These are phyloP conservation scores for Stenotaenia linearis DNA, from an alignment of 2,888 invertebrate genomes.

Conservation along the genomic window DNA sequence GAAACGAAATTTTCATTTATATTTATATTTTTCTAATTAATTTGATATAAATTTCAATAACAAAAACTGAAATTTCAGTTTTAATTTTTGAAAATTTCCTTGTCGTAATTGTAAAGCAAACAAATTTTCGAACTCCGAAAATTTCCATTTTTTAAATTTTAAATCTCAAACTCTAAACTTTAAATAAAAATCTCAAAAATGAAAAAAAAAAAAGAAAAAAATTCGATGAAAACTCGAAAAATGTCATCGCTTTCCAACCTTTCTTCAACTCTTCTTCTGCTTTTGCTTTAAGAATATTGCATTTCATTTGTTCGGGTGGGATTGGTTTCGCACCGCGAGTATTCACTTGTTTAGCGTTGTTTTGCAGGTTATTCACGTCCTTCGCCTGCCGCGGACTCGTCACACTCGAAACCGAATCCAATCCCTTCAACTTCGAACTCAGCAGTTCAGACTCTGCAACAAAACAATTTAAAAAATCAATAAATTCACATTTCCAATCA, in stretches of 20 bases:
- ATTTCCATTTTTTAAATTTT: slow-evolving; percentile 12
- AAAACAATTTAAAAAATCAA: slow-evolving; percentile 15
- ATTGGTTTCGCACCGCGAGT: slow-evolving; percentile 55
- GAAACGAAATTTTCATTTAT: too few species aligned
- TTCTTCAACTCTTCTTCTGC: slow-evolving; percentile 59
- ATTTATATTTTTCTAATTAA: too few species aligned
- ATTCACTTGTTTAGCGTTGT: slow-evolving; percentile 44
- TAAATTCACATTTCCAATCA: neutral
- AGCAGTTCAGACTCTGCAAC: slow-evolving; percentile 37
- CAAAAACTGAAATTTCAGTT: too few species aligned
- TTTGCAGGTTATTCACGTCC: slow-evolving; percentile 48
- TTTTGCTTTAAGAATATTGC: slow-evolving; percentile 84
- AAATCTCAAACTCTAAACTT: neutral
- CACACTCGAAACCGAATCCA: slow-evolving; percentile 41
- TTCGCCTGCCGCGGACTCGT: slow-evolving; percentile 38
- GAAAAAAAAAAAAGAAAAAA: neutral
- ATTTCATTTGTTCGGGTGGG: slow-evolving; percentile 86
- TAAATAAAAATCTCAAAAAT: neutral
- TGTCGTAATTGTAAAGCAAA: too few species aligned
- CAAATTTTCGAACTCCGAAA: too few species aligned
- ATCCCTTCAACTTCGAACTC: slow-evolving; percentile 46
- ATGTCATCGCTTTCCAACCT: slow-evolving; percentile 32
- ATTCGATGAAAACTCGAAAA: neutral
- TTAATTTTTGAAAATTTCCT: too few species aligned
- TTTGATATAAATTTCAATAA: too few species aligned